Evolutionary conservation across 2,888 invertebrate genomes (phyloP), one percentile per base, ranked within the genome.

Genomic region (Scaptomyza reducta): DNA sequence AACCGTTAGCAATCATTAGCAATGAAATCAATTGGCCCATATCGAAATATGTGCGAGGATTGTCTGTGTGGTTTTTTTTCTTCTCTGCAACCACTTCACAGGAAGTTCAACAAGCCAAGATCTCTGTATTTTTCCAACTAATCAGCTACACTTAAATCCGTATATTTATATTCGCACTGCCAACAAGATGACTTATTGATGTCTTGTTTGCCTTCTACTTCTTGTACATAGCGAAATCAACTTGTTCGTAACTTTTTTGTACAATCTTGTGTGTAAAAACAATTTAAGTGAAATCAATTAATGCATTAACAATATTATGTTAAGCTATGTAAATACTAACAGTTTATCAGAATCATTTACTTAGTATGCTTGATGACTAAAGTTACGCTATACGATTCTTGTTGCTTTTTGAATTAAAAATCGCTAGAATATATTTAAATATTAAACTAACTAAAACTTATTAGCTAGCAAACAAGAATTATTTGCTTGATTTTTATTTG

Each of bases 21-120:
- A 79, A 75, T 70, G 70, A 82, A 85, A 82, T 82, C 81, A 82
- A 82, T 82, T 85, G 81, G 83, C 86, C 81, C 86, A 85, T 82
- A 82, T 82, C 77, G 69, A 75, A 75, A 77, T 84, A 72, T 67
- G 45, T 50, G 45, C 46, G 62, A 60, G 68, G 68, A 61, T 61
- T 68, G 70, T 63, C 49, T 56, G 54, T 61, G 60, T 44, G 60
- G 35, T 31, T 22, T 49, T 33, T 18, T n/a, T 18, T 31, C n/a
- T 42, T 56, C 47, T 42, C 47, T 56, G 58, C 51, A 70, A 61
- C 47, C 63, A 71, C 62, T 71, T 75, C 63, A 68, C 76, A 75
- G 74, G 74, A 74, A 74, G 76, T 75, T 71, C 71, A 74, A 63
- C 76, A 55, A 74, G 76, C 63, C 75, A 67, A 67, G 71, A 74